Evolutionary conservation across 2,113 vertebrate genomes (phyloP), one percentile per base, ranked within the genome.

Genomic region (Alosa alosa): DNA sequence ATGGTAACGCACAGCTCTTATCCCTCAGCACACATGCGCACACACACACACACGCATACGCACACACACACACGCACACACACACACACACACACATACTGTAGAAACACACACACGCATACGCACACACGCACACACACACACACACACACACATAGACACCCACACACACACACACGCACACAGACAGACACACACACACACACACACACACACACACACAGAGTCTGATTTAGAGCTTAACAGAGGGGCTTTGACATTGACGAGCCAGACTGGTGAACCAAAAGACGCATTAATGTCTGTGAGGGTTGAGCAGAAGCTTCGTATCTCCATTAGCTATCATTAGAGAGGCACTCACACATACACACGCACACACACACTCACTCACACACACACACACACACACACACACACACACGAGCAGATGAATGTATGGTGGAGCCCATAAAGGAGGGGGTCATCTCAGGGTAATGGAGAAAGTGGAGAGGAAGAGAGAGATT

Each of bases 31-130:
- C 22, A 15, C 41, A 84, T 20, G 25, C 46, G 72, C 60, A 45
- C 68, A 72, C 46, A 68, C 31, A 68, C 31, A 72, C 41, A 68
- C 6, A 85, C 60, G 84, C 89, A 90, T 88, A 86, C 90, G 89
- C 86, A 88, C 88, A 83, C 47, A 83, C 89, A 84, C 31, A 1
- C 31, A 31, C 31, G 1, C 87, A 86, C 81, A 83, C 25, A 92
- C 85, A 86, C 47, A 84, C 88, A 90, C 88, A 85, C 91, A 90
- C 87, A 86, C 81, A 83, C 25, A 92, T 25, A n/a, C 92, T n/a
- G n/a, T n/a, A n/a, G n/a, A 72, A 31, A 68, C 31, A 36, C n/a
- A 72, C 41, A 68, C 6, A 85, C n/a, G n/a, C n/a, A n/a, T n/a
- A n/a, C n/a, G n/a, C n/a, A n/a, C n/a, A n/a, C n/a, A n/a, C n/a